phyloP scores from a whole-genome alignment of 2,113 vertebrate genomes.

The Pyrgilauda ruficollis region DNA sequence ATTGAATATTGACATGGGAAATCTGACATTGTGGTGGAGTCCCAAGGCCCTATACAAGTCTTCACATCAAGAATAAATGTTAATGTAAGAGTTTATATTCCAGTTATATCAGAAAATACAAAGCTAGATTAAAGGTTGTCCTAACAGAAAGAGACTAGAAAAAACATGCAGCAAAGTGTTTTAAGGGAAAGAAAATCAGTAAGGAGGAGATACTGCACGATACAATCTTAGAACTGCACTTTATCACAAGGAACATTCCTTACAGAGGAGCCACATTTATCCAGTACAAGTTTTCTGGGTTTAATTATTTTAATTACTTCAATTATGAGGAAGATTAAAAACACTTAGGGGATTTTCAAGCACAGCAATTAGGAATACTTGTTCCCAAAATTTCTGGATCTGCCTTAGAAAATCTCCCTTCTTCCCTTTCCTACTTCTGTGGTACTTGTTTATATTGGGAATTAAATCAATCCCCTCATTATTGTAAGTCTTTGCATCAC shows the following conservation, averaged over 20 bases:
- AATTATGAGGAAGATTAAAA: constrained; percentile 1
- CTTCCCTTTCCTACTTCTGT: not conserved
- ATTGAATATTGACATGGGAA: rapidly evolving
- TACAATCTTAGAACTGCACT: not conserved
- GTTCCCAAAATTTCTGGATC: not conserved
- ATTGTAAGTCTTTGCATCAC: not conserved
- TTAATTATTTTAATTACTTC: constrained; percentile 48
- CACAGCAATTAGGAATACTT: not conserved
- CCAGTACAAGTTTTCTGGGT: not conserved
- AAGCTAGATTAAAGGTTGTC: not conserved
- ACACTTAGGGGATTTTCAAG: constrained; percentile 10
- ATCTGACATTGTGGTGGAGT: not conserved
- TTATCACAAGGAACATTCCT: not conserved
- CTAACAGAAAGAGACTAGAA: not conserved
- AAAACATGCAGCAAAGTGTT: constrained; percentile 14
- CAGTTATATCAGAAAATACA: not conserved
- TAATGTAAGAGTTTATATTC: not conserved
- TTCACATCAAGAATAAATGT: not conserved
- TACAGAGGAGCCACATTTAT: not conserved
- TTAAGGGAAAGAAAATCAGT: not conserved
- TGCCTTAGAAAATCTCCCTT: not conserved
- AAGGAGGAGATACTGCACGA: not conserved
- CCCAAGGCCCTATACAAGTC: not conserved
- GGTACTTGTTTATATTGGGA: not conserved
- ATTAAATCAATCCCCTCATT: not conserved